phyloP scores from a whole-genome alignment of 30 jellyfish, hydroid and myxozoan genomes.

The Turritopsis dohrnii region DNA sequence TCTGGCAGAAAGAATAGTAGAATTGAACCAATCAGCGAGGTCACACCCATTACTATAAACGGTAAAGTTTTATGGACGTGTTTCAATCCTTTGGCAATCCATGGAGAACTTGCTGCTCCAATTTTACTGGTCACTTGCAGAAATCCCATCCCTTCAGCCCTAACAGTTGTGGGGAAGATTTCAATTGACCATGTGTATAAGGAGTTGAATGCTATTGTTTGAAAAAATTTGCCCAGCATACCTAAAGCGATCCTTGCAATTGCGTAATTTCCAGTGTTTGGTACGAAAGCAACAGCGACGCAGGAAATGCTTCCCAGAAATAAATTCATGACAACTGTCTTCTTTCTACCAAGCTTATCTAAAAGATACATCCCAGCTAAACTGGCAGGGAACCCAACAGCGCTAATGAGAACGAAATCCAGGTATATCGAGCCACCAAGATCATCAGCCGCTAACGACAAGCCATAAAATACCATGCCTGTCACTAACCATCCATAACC shows the following conservation, averaged over 20 bases:
- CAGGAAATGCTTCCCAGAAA: constrained; percentile 44
- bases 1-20: constrained; percentile 61
- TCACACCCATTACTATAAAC: constrained; percentile 64
- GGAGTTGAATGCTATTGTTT: constrained; percentile 39
- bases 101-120: constrained; percentile 88
- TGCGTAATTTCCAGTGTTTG: constrained; percentile 19
- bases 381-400: constrained; percentile 31
- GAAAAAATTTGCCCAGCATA: constrained; percentile 52
- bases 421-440: constrained; percentile 34
- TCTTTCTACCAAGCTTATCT: constrained; percentile 58
- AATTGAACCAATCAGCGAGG: constrained; percentile 41
- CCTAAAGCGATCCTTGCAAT: constrained; percentile 47
- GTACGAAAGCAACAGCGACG: constrained; percentile 63
- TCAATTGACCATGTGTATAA: constrained; percentile 76
- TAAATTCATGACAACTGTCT: constrained; percentile 42
- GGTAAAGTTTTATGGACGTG: constrained; percentile 53
- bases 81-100: constrained; percentile 75
- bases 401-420: constrained; percentile 13
- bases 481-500: constrained; percentile 47
- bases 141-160: constrained; percentile 91
- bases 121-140: constrained; percentile 74
- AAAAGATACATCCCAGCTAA: background rate
- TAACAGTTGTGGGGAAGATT: constrained; percentile 56
- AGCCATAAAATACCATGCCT: constrained; percentile 42
- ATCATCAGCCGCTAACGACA: constrained; percentile 43